Evolutionary conservation across 2,888 invertebrate genomes (phyloP), one percentile per base, ranked within the genome.

Genomic region (Bombylius major): DNA sequence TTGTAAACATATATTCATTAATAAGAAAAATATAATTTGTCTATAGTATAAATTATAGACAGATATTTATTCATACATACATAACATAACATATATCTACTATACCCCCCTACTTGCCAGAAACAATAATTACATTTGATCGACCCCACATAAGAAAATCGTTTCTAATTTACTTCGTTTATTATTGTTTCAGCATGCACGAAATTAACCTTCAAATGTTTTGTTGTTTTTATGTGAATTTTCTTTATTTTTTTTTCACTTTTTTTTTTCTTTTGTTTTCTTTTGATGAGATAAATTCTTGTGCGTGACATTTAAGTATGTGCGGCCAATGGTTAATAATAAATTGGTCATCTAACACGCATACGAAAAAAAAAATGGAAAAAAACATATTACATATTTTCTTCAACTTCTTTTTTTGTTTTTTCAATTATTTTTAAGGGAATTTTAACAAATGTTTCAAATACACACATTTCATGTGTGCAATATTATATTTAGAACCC

Each of bases 141-240:
- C 56, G 47, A 60, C 60, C 60, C 60, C 50, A 51, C 50, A 23
- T 23, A 42, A 42, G 11, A 53, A 60, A 55, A 58, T 60, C 55
- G 57, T 57, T 60, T 58, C 56, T 52, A 55, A 60, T 60, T 58
- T 57, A 54, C 50, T 60, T 54, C 53, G 53, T 46, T 58, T 53
- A 60, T 60, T 60, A 56, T 52, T 42, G 9, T 36, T 53, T 55
- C 49, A 51, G 47, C 60, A 58, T 57, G 60, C 60, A 60, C 53
- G 39, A 42, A 42, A 11, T 42, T 42, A 42, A 42, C 39, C 39
- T 42, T 42, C 34, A 36, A 42, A 11, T 11, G 11, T 42, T 11
- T 11, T 42, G 39, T 11, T 11, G 23, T 23, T 23, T 23, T 23
- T 23, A 23, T 3, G 23, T 23, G 23, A 23, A 23, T 23, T 23